Evolutionary conservation across 2,797 vertebrate species (phyloP).

Genomic region (Hyperoplus lanceolatus): DNA sequence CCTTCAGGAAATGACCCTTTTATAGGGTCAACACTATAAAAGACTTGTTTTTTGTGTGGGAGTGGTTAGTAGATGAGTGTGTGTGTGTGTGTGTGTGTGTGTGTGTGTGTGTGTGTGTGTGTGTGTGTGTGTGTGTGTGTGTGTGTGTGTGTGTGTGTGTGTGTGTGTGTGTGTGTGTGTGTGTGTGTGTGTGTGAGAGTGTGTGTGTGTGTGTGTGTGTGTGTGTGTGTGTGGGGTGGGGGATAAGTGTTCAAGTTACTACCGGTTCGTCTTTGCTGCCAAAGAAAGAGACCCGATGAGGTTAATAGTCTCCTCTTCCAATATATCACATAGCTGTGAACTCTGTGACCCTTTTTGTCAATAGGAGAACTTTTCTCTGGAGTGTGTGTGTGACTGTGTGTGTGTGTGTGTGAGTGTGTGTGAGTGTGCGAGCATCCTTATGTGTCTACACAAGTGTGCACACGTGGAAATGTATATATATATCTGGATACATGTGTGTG

Average conservation of each 20-base stretch:
- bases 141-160: slow-evolving; percentile 64
- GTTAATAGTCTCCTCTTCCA: slow-evolving; percentile 92
- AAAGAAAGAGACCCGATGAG: slow-evolving; percentile 90
- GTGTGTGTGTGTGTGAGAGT: slow-evolving; percentile 40
- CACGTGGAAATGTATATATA: slow-evolving; percentile 62
- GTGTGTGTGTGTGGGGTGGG: slow-evolving; percentile 72
- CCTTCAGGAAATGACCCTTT: slow-evolving; percentile 94
- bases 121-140: slow-evolving; percentile 65
- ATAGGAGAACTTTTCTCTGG: slow-evolving; percentile 87
- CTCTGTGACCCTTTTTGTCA: slow-evolving; percentile 91
- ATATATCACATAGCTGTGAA: slow-evolving; percentile 94
- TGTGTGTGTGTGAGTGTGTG: slow-evolving; percentile 55
- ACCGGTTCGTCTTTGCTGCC: slow-evolving; percentile 86
- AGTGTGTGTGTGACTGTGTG: slow-evolving; percentile 77
- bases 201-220: slow-evolving; percentile 40
- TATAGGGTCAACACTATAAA: slow-evolving; percentile 96
- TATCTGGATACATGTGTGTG: slow-evolving; percentile 44
- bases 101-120: slow-evolving; percentile 70
- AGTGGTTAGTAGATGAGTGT: slow-evolving; percentile 82
- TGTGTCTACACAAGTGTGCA: slow-evolving; percentile 61
- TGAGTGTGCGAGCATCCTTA: slow-evolving; percentile 47
- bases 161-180: slow-evolving; percentile 79
- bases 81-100: slow-evolving; percentile 65
- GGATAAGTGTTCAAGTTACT: slow-evolving; percentile 89
- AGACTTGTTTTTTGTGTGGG: slow-evolving; percentile 89